Percentiles rank a stretch among this genome's conserved stretches.
Evolutionary conservation across 2,888 invertebrate genomes (phyloP).

Genomic region (Invenusta paracnida): DNA sequence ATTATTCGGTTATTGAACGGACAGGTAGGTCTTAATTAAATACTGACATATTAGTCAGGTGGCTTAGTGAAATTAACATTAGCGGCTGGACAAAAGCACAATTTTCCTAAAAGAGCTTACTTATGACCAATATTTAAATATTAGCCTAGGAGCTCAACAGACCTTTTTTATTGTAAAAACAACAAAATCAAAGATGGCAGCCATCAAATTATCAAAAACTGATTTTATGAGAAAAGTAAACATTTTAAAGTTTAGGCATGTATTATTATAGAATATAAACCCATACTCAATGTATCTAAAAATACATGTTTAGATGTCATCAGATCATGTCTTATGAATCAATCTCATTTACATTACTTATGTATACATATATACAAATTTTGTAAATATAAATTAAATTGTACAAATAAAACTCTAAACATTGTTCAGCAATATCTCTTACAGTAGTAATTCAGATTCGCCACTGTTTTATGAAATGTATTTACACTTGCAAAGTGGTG

Average conservation of each 20-base stretch:
- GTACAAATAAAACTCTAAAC: neutral
- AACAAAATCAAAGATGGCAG: too few relatives aligned
- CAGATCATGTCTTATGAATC: neutral
- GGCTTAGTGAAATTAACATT: neutral
- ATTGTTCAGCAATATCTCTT: neutral
- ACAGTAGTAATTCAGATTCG: neutral
- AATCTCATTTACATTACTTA: neutral
- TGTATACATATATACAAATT: neutral
- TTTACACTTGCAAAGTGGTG: conserved; percentile 19
- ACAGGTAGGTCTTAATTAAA: too few relatives aligned
- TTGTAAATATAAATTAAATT: neutral
- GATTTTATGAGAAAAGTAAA: neutral
- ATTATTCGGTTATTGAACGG: too few relatives aligned
- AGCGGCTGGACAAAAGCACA: neutral
- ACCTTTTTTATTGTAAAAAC: too few relatives aligned
- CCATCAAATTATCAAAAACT: too few relatives aligned
- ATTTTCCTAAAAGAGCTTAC: neutral
- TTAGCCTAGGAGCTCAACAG: neutral
- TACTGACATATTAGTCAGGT: too few relatives aligned
- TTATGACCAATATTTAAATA: neutral
- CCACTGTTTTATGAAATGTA: neutral
- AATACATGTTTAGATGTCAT: neutral
- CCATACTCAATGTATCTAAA: neutral
- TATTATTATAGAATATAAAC: neutral
- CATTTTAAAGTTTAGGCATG: neutral